Percentiles rank a stretch among this genome's conserved stretches.
These are phyloP conservation scores for Busseola fusca DNA, from an alignment of 2,888 invertebrate genomes.

Conservation along the genomic window DNA sequence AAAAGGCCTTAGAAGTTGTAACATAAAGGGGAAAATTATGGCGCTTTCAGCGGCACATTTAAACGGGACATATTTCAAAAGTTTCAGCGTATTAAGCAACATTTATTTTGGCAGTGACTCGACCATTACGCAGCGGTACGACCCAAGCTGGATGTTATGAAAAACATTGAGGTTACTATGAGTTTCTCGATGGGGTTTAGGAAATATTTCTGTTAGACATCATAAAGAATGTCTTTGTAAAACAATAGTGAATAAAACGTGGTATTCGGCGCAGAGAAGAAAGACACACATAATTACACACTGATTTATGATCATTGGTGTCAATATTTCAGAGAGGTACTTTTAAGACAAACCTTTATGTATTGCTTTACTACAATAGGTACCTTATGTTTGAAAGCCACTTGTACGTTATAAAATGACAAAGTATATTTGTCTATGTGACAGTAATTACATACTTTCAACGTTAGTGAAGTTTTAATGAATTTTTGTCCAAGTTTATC, in stretches of 20 bases:
- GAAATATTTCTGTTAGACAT: not conserved
- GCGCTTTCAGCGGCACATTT: slow-evolving; percentile 88
- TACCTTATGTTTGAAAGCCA: not conserved
- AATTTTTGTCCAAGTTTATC: not conserved
- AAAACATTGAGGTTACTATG: slow-evolving; percentile 75
- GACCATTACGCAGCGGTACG: slow-evolving; percentile 81
- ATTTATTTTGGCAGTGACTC: slow-evolving; percentile 89
- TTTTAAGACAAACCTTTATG: not conserved
- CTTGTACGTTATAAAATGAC: not conserved
- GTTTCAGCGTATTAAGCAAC: slow-evolving; percentile 88
- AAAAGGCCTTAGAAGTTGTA: slow-evolving; percentile 78
- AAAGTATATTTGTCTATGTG: not conserved
- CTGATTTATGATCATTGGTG: not conserved
- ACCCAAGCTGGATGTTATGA: slow-evolving; percentile 75
- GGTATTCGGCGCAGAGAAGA: not conserved
- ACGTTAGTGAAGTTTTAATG: not conserved
- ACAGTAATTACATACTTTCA: not conserved
- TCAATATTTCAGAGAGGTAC: not conserved
- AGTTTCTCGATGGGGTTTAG: slow-evolving; percentile 39
- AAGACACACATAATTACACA: not conserved
- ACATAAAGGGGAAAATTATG: slow-evolving; percentile 87
- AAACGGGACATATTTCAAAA: slow-evolving; percentile 88
- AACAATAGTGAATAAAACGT: not conserved
- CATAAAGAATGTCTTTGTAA: not conserved
- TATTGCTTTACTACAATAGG: not conserved